Conservation (phyloP, 2,888 invertebrate genomes). For the Pandemis cinnamomeana region DNA sequence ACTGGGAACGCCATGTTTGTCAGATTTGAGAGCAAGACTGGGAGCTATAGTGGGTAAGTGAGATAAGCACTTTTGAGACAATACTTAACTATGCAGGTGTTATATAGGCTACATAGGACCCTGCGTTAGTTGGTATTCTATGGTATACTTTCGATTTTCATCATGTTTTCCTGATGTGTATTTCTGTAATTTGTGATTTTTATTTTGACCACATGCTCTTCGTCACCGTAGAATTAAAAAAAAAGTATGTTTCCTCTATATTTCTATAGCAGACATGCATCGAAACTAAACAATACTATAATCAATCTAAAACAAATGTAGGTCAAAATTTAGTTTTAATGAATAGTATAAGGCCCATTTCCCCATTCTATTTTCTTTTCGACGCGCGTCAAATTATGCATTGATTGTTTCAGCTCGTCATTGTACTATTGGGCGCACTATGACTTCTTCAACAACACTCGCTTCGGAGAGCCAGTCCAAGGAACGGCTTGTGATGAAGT, state of each 20-base stretch:
- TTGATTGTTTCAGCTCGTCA: slow-evolving; percentile 86
- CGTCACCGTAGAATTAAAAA: too few species aligned
- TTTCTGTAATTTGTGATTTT: too few species aligned
- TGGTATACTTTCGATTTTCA: too few species aligned
- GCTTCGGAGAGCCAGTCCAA: slow-evolving; percentile 92
- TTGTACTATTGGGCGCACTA: slow-evolving; percentile 97
- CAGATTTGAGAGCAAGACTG: slow-evolving; percentile 95
- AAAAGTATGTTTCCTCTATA: too few species aligned
- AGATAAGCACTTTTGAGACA: too few species aligned
- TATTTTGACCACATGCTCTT: too few species aligned
- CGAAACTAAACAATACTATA: too few species aligned
- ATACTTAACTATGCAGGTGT: background rate
- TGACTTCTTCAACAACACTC: slow-evolving; percentile 96
- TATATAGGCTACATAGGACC: background rate
- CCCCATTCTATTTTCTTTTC: background rate
- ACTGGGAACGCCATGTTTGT: slow-evolving; percentile 94
- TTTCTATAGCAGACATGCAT: too few species aligned
- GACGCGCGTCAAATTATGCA: background rate
- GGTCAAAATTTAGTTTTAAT: too few species aligned
- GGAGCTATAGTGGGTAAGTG: slow-evolving; percentile 93
- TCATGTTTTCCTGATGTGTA: too few species aligned
- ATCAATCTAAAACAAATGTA: too few species aligned
- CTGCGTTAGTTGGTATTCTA: too few species aligned
- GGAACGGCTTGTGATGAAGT: slow-evolving; percentile 94
- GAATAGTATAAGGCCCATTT: background rate